Evolutionary conservation across 2,797 vertebrate genomes (phyloP).

Genomic region (Anguilla pacifica): DNA sequence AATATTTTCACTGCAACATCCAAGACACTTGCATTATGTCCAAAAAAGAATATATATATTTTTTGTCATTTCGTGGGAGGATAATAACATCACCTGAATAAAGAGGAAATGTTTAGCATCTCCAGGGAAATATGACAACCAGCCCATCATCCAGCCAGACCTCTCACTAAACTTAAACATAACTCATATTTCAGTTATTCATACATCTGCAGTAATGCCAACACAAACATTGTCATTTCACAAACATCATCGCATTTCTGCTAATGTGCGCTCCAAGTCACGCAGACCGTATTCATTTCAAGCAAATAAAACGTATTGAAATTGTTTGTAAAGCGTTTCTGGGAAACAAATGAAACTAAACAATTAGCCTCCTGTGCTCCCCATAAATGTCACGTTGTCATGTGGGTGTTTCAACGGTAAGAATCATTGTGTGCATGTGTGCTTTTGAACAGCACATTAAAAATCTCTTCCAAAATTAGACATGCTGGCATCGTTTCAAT

Average conservation of each 20-base stretch:
- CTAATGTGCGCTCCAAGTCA: neutral
- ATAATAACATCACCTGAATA: neutral
- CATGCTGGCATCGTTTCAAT: neutral
- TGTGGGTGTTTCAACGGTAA: neutral
- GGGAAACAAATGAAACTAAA: neutral
- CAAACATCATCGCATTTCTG: neutral
- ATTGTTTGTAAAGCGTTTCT: neutral
- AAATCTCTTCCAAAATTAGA: neutral
- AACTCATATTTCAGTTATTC: too few species aligned
- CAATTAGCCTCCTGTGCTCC: neutral
- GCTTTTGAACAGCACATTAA: neutral
- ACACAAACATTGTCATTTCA: too few species aligned
- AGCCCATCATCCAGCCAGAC: neutral
- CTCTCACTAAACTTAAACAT: neutral
- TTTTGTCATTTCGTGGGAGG: too few species aligned
- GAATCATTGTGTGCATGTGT: neutral
- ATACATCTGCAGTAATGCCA: too few species aligned
- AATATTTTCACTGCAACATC: neutral
- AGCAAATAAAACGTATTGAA: neutral
- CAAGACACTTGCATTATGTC: neutral
- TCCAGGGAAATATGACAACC: neutral
- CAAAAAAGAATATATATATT: neutral
- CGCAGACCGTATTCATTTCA: neutral
- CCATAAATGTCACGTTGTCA: neutral
- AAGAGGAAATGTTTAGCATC: neutral